Evolutionary conservation across 2,113 vertebrate species (phyloP).

Genomic region (Alligator mississippiensis): DNA sequence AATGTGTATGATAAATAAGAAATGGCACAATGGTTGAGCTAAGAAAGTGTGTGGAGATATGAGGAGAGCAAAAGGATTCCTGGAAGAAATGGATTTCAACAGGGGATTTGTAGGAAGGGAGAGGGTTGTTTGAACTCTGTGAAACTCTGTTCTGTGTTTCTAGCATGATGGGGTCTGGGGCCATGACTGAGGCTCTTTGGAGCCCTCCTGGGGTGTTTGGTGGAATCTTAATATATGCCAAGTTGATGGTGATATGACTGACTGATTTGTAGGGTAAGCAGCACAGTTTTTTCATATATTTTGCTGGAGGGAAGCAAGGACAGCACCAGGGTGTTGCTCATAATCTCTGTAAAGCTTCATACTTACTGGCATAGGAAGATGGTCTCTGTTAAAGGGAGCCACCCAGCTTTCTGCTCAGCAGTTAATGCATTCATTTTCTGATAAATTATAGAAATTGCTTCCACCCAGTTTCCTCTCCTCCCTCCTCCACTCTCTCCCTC

Average conservation of each 20-base stretch:
- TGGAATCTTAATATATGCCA: not conserved
- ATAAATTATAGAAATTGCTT: not conserved
- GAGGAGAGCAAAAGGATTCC: rapidly evolving
- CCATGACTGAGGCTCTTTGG: not conserved
- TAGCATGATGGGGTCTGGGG: not conserved
- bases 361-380: rapidly evolving
- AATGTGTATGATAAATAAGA: not conserved
- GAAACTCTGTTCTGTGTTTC: not conserved
- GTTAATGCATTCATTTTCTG: rapidly evolving
- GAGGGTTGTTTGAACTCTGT: rapidly evolving
- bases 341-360: rapidly evolving
- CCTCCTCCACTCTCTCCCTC: not conserved
- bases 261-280: not conserved
- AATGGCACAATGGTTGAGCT: rapidly evolving
- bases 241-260: rapidly evolving
- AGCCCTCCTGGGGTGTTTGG: not conserved
- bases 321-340: rapidly evolving
- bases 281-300: rapidly evolving
- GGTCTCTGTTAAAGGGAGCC: not conserved
- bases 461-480: not conserved
- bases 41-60: not conserved
- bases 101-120: not conserved
- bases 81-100: not conserved
- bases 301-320: not conserved
- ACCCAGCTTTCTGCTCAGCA: not conserved